phyloP scores from a whole-genome alignment of 2,113 vertebrate genomes.

The Sceloporus undulatus region DNA sequence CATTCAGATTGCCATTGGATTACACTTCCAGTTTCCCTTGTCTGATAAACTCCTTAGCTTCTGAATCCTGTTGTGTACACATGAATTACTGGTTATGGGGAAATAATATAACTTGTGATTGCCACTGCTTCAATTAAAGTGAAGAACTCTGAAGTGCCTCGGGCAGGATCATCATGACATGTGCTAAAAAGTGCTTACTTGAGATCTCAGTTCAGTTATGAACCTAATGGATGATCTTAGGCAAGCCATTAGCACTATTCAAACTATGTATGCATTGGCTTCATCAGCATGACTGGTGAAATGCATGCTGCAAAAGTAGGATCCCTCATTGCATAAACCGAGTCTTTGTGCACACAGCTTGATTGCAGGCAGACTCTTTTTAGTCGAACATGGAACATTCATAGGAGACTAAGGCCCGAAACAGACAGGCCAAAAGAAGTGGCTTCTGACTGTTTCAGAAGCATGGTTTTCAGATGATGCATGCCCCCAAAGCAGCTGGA shows the following conservation, averaged over 20 bases:
- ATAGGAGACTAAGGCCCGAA: background rate
- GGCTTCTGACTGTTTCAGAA: too few species aligned
- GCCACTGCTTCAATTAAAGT: background rate
- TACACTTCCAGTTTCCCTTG: too few species aligned
- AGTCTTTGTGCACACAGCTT: background rate
- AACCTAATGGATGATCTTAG: background rate
- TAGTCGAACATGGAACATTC: background rate
- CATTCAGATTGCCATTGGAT: too few species aligned
- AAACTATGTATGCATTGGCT: background rate
- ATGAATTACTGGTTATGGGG: background rate
- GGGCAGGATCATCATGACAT: background rate
- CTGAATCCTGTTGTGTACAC: background rate
- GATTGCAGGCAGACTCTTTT: background rate
- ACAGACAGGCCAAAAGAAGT: too few species aligned
- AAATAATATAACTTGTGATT: background rate
- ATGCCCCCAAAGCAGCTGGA: too few species aligned
- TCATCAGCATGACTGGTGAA: background rate
- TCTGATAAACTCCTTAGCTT: too few species aligned
- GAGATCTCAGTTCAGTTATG: background rate
- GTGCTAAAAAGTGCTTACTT: background rate
- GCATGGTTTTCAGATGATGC: too few species aligned
- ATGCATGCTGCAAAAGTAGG: background rate
- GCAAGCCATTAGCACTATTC: too few species aligned
- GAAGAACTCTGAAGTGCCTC: background rate
- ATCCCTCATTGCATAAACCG: background rate